Evolutionary conservation across 2,888 invertebrate genomes (phyloP), one percentile per base, ranked within the genome.

Genomic region (Fabriciana adippe): DNA sequence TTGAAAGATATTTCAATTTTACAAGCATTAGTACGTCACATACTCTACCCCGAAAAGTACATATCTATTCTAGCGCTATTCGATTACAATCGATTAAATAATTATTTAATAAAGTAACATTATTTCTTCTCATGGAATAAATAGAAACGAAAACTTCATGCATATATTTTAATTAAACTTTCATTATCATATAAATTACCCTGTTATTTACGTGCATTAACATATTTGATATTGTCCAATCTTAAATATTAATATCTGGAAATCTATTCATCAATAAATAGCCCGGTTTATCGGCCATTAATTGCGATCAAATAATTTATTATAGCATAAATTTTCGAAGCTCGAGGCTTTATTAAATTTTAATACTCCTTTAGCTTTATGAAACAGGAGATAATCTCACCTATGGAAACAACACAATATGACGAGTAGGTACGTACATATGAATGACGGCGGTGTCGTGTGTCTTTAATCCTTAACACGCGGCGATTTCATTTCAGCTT

Each of bases 401-500:
- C 66, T 66, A 66, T 64, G 63, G 68, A 45, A 66, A 57, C 66
- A 70, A 54, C 48, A 61, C 64, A 55, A 56, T 64, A 64, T 55
- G 68, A 66, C 59, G 48, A 63, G 48, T 45, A 51, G 18, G 54
- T 35, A 48, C 64, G 51, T 67, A 41, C 55, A 66, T 61, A 54
- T 55, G 54, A 81, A 84, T 79, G 81, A 80, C 77, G 76, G 75
- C 54, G 74, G 77, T 79, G 79, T 75, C 83, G 77, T 70, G 75
- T 81, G 82, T 78, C 76, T 73, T 64, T 89, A 90, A 92, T 89
- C 91, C 89, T 50, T 59, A 73, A 74, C 92, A 88, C 92, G 92
- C 84, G 92, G 75, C 90, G 71, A 77, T 88, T 88, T 91, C 90
- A 89, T 91, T 89, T 87, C 79, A 79, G 74, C 76, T 75, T 64